phyloP scores from a whole-genome alignment of 2,797 vertebrate species.

The Corythornis leucogaster region DNA sequence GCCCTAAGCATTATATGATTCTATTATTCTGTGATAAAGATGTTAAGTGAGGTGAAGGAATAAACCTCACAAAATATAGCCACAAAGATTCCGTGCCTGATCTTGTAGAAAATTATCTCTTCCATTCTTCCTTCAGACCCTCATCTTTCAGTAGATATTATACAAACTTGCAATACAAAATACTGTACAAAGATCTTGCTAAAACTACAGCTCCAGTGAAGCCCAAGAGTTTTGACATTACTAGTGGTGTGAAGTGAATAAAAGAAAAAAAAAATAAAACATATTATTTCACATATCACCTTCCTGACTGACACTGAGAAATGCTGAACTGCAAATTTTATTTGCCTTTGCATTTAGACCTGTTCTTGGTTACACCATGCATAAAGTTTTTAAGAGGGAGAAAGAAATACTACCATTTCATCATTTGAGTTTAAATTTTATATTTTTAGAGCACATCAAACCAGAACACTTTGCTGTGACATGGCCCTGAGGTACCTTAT shows the following conservation, averaged over 20 bases:
- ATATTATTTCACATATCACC: background rate
- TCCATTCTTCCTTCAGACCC: background rate
- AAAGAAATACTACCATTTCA: background rate
- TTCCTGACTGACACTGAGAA: background rate
- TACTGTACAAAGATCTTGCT: background rate
- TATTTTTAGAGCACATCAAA: background rate
- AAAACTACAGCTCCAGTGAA: background rate
- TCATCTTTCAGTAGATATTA: background rate
- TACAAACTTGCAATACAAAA: background rate
- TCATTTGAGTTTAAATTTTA: background rate
- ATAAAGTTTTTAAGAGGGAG: background rate
- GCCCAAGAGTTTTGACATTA: background rate
- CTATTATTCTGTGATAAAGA: background rate
- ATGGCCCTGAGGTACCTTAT: background rate
- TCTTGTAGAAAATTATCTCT: background rate
- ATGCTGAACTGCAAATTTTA: background rate
- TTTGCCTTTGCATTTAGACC: background rate
- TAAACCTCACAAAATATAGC: background rate
- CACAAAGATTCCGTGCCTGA: background rate
- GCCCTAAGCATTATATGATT: too few relatives aligned
- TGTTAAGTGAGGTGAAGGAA: background rate
- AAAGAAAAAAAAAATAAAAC: slow-evolving; percentile 1
- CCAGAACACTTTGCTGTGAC: background rate
- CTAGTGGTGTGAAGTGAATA: background rate
- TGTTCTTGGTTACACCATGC: background rate